A percentile compares a stretch with the other conserved stretches of the same genome.
Evolutionary conservation across 2,113 vertebrate genomes (phyloP).

Genomic region (Quiscalus mexicanus): DNA sequence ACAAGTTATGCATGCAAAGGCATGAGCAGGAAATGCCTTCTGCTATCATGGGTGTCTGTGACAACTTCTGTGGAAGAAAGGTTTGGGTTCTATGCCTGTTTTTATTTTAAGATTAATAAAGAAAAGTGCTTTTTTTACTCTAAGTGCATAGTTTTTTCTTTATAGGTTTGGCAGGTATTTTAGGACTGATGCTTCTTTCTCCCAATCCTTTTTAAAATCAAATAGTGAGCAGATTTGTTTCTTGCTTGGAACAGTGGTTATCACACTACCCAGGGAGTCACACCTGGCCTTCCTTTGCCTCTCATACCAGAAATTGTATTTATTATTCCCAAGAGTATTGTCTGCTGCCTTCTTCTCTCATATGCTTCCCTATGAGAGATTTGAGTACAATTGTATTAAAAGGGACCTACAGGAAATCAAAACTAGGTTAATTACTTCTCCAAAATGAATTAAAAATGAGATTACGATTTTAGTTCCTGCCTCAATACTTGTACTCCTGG

Average conservation of each 20-base stretch:
- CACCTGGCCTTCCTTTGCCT: conserved; percentile 44
- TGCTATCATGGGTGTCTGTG: neutral
- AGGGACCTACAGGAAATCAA: neutral
- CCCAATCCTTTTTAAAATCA: conserved; percentile 25
- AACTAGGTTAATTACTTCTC: neutral
- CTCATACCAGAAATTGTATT: neutral
- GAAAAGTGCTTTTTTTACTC: neutral
- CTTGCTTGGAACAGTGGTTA: conserved; percentile 20
- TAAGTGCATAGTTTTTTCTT: neutral
- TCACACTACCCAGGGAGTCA: neutral
- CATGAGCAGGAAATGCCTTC: conserved; percentile 3
- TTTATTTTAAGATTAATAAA: conserved; percentile 25
- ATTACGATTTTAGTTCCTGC: neutral
- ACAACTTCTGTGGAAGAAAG: neutral
- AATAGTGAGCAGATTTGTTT: conserved; percentile 51
- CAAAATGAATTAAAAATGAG: neutral
- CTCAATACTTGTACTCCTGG: neutral
- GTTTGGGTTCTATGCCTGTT: neutral
- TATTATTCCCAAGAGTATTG: neutral
- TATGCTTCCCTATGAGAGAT: neutral
- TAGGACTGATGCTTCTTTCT: conserved; percentile 33
- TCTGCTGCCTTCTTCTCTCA: neutral
- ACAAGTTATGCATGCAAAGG: neutral
- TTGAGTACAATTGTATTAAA: neutral
- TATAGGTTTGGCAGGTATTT: conserved; percentile 40